Evolutionary conservation across 2,113 vertebrate genomes (phyloP).

Genomic region (Diadophis punctatus): DNA sequence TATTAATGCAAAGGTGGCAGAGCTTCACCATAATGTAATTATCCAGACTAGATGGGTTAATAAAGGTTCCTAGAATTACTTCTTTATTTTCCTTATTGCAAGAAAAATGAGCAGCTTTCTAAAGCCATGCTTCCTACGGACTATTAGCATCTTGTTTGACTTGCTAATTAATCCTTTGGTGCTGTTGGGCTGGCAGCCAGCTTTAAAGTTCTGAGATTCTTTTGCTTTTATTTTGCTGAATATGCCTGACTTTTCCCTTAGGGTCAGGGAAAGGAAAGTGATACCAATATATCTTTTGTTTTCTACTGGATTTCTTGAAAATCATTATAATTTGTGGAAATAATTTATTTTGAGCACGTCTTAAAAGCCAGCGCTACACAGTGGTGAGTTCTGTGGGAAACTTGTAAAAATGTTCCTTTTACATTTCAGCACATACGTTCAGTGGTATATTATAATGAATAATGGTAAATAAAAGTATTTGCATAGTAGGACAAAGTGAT

Average conservation of each 20-base stretch:
- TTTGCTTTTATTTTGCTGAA: accelerated
- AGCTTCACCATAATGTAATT: slow-evolving; percentile 64
- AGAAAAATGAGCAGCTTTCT: slow-evolving; percentile 52
- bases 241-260: accelerated
- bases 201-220: slow-evolving; percentile 2
- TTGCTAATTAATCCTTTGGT: slow-evolving; percentile 58
- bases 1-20: slow-evolving; percentile 64
- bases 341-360: not conserved
- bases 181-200: slow-evolving; percentile 27
- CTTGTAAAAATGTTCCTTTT: not conserved
- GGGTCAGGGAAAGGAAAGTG: not conserved
- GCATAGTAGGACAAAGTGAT: not conserved
- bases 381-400: not conserved
- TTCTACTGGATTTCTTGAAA: not conserved
- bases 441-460: not conserved
- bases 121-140: slow-evolving; percentile 42
- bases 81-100: slow-evolving; percentile 58
- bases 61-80: slow-evolving; percentile 64
- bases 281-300: slow-evolving; percentile 3
- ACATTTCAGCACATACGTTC: not conserved
- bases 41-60: slow-evolving; percentile 60
- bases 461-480: not conserved
- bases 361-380: not conserved
- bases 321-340: not conserved
- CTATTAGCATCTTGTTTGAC: slow-evolving; percentile 34